phyloP scores from a whole-genome alignment of 2,797 vertebrate species.

The Otus scops region DNA sequence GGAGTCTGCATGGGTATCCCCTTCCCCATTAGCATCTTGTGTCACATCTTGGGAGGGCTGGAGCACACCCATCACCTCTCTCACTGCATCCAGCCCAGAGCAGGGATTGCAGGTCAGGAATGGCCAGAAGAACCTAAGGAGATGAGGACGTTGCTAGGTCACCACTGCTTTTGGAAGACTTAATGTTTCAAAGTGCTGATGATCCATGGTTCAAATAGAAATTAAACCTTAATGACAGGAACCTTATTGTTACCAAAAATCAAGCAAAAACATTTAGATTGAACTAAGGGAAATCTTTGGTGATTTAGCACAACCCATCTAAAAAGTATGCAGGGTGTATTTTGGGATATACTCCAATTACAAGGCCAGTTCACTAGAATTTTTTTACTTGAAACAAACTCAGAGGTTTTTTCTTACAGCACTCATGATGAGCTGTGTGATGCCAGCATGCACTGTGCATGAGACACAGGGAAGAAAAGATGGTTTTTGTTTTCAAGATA shows the following conservation, averaged over 20 bases:
- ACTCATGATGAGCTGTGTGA: neutral
- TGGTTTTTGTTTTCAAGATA: neutral
- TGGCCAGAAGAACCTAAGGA: neutral
- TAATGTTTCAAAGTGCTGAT: neutral
- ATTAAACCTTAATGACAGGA: neutral
- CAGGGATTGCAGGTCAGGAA: neutral
- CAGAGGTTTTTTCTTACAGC: neutral
- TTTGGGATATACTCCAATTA: neutral
- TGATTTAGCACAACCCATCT: neutral
- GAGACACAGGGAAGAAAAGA: neutral
- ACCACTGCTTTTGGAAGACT: neutral
- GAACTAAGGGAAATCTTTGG: neutral
- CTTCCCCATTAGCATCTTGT: neutral
- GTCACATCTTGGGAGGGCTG: neutral
- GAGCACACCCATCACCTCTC: neutral
- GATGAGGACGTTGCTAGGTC: neutral
- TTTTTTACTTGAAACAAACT: neutral
- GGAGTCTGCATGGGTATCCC: neutral
- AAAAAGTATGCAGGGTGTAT: neutral
- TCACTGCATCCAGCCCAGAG: neutral
- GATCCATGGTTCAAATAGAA: neutral
- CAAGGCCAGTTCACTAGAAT: neutral
- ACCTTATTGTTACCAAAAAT: neutral
- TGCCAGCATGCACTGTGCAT: neutral
- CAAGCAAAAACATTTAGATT: neutral